These are phyloP conservation scores for Piprites chloris DNA, from an alignment of 2,113 vertebrate genomes.

Conservation along the genomic window DNA sequence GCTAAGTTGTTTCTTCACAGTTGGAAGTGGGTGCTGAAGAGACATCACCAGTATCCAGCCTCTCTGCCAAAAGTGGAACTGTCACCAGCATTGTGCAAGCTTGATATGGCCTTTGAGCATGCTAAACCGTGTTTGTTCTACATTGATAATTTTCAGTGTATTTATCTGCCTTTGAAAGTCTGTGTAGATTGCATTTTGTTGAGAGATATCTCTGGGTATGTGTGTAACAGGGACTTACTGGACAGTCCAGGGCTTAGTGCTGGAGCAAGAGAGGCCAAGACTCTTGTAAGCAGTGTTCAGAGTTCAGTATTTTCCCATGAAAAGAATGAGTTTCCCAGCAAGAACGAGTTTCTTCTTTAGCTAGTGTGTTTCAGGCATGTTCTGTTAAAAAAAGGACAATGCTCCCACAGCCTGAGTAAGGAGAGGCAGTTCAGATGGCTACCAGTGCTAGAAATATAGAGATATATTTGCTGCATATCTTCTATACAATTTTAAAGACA, in stretches of 20 bases:
- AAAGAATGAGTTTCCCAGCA: no score
- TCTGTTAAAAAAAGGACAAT: neutral
- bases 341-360: neutral
- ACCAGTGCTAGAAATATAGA: neutral
- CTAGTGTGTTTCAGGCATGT: fast-evolving
- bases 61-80: neutral
- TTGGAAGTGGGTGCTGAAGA: neutral
- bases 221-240: neutral
- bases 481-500: neutral
- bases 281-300: neutral
- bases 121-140: neutral
- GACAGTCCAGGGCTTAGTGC: neutral
- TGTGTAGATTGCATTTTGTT: neutral
- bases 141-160: neutral
- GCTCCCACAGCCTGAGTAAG: neutral
- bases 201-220: neutral
- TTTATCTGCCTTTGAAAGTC: constrained; percentile 1
- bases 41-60: neutral
- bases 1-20: neutral
- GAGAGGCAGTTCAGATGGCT: neutral
- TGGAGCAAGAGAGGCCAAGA: neutral
- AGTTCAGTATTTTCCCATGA: neutral
- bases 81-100: neutral
- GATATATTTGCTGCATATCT: neutral
- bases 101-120: neutral